These are phyloP conservation scores for Leuciscus idus DNA, from an alignment of 2,113 vertebrate species.

Conservation along the genomic window DNA sequence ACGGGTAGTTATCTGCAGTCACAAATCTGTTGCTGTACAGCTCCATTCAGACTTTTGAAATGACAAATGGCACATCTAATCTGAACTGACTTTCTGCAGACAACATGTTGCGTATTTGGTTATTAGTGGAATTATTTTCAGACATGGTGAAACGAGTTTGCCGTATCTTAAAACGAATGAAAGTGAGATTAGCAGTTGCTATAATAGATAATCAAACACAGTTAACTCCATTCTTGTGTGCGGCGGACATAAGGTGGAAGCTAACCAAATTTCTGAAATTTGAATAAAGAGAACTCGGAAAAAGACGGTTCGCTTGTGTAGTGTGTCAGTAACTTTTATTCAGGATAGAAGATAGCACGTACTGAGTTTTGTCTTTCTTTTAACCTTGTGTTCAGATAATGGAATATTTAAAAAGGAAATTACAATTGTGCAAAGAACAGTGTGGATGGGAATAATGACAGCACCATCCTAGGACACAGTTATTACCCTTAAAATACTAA, in stretches of 20 bases:
- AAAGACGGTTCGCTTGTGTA: not conserved
- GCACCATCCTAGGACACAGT: slow-evolving; percentile 32
- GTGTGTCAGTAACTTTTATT: slow-evolving; percentile 49
- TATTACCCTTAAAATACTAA: slow-evolving; percentile 35
- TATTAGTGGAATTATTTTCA: not conserved
- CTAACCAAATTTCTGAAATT: slow-evolving; percentile 14
- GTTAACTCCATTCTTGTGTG: not conserved
- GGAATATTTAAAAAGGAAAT: slow-evolving; percentile 74
- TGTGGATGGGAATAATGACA: slow-evolving; percentile 66
- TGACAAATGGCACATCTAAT: not conserved
- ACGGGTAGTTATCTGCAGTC: not conserved
- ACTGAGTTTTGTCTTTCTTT: slow-evolving; percentile 71
- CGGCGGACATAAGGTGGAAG: not conserved
- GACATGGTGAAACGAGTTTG: not conserved
- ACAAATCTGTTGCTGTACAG: slow-evolving; percentile 4
- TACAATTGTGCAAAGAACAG: slow-evolving; percentile 70
- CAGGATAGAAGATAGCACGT: slow-evolving; percentile 63
- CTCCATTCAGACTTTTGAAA: not conserved
- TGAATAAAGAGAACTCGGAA: slow-evolving; percentile 7
- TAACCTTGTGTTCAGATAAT: slow-evolving; percentile 76
- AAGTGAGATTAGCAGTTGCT: not conserved
- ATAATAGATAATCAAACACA: slow-evolving; percentile 1
- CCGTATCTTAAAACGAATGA: not conserved
- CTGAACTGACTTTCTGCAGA: not conserved
- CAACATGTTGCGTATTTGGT: not conserved